These are phyloP conservation scores for Idaea straminata DNA, from an alignment of 2,888 invertebrate genomes.

Conservation along the genomic window DNA sequence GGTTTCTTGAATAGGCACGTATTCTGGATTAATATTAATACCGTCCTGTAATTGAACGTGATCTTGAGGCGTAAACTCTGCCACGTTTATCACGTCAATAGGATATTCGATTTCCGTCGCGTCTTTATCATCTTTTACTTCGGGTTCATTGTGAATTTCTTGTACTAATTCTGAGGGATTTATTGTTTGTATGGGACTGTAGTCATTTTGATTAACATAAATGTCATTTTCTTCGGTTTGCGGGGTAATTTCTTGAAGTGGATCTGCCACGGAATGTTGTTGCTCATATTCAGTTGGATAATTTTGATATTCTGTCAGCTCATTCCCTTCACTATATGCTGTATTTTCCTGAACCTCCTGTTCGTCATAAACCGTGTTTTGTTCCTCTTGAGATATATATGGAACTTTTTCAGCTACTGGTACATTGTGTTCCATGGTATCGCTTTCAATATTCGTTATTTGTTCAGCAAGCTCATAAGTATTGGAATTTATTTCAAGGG, in stretches of 20 bases:
- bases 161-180: conserved; percentile 24
- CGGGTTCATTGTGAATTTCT: conserved; percentile 24
- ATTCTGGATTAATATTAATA: conserved; percentile 33
- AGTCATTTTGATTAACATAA: conserved; percentile 26
- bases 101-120: conserved; percentile 26
- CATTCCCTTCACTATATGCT: neutral
- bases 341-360: neutral
- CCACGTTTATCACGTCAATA: conserved; percentile 29
- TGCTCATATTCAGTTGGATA: conserved; percentile 18
- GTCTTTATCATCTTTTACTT: conserved; percentile 19
- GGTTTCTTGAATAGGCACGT: neutral
- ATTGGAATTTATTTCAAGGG: conserved; percentile 10
- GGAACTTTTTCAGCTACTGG: conserved; percentile 3
- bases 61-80: conserved; percentile 33
- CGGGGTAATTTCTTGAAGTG: conserved; percentile 15
- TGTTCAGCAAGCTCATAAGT: conserved; percentile 9
- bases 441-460: conserved; percentile 7
- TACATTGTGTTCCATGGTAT: neutral
- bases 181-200: conserved; percentile 23
- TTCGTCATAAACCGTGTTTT: neutral
- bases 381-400: neutral
- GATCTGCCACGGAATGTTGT: conserved; percentile 8
- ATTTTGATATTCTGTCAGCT: neutral
- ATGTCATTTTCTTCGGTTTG: conserved; percentile 21
- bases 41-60: conserved; percentile 30